A percentile compares a stretch with the other conserved stretches of the same genome.
These are phyloP conservation scores for Origma solitaria DNA, from an alignment of 2,113 vertebrate species.

Conservation along the genomic window DNA sequence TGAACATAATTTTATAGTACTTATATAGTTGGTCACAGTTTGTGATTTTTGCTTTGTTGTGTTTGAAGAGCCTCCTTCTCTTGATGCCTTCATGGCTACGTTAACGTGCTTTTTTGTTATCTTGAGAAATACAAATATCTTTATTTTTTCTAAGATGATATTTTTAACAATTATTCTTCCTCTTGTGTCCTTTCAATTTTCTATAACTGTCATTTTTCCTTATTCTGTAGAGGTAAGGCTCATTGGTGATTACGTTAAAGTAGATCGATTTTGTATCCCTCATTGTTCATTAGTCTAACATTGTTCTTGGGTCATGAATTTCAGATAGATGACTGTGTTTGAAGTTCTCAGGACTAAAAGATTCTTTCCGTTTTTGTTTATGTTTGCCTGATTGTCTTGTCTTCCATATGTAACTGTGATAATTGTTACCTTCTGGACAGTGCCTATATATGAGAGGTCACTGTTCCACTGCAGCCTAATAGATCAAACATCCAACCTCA, in stretches of 20 bases:
- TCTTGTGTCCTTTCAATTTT: background rate
- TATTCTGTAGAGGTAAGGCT: background rate
- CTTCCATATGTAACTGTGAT: background rate
- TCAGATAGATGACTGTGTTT: background rate
- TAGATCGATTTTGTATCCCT: background rate
- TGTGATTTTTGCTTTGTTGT: background rate
- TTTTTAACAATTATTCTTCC: background rate
- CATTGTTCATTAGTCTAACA: background rate
- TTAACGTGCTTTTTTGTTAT: background rate
- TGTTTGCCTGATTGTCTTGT: background rate
- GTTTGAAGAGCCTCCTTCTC: background rate
- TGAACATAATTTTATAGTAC: background rate
- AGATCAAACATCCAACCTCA: background rate
- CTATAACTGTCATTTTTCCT: background rate
- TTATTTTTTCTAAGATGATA: background rate
- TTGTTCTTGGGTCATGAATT: background rate
- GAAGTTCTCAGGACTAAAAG: background rate
- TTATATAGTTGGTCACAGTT: background rate
- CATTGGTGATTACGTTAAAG: background rate
- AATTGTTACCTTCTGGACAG: background rate
- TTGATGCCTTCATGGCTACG: background rate
- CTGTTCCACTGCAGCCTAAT: background rate
- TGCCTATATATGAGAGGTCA: background rate
- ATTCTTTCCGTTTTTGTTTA: background rate
- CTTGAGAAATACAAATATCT: background rate